Evolutionary conservation across 2,888 invertebrate species (phyloP), one percentile per base, ranked within the genome.

Genomic region (Ischnus inquisitorius): DNA sequence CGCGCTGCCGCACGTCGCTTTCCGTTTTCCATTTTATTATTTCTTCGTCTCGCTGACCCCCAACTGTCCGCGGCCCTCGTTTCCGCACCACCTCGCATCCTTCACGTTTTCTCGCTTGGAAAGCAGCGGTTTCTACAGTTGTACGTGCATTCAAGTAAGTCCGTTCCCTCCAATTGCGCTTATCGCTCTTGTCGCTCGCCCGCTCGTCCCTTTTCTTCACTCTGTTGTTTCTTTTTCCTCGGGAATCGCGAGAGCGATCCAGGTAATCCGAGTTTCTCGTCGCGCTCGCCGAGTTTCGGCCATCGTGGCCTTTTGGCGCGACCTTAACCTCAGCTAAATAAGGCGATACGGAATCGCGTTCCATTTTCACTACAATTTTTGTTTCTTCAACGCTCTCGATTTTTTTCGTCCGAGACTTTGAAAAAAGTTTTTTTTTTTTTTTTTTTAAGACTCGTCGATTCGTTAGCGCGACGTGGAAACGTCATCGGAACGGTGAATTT

Each of bases 81-180:
- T 34, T 89, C 86, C 87, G n/a, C n/a, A 89, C 88, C 88, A 90
- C 86, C 88, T 89, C 88, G 87, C 88, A 86, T 89, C 87, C 85
- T 81, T 82, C 75, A 76, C 69, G 62, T 79, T 75, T n/a, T n/a
- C n/a, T 88, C 88, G 88, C 88, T 89, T 90, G 87, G 86, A 89
- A 89, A 90, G 89, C 91, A 90, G 90, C 90, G 87, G 85, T 91
- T n/a, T 92, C 88, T 92, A 89, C 90, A 87, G 87, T 90, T 89
- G 87, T 90, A 92, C 90, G 92, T 92, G 92, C 88, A 88, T 89
- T 87, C 77, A 91, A 90, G 92, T 92, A 91, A 92, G 92, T 90
- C 60, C 80, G 60, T 65, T 60, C 0, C 12, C n/a, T n/a, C n/a
- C n/a, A n/a, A n/a, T n/a, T n/a, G n/a, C n/a, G n/a, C n/a, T n/a